Evolutionary conservation across 2,113 vertebrate genomes (phyloP).

Genomic region (Lasiurus cinereus): DNA sequence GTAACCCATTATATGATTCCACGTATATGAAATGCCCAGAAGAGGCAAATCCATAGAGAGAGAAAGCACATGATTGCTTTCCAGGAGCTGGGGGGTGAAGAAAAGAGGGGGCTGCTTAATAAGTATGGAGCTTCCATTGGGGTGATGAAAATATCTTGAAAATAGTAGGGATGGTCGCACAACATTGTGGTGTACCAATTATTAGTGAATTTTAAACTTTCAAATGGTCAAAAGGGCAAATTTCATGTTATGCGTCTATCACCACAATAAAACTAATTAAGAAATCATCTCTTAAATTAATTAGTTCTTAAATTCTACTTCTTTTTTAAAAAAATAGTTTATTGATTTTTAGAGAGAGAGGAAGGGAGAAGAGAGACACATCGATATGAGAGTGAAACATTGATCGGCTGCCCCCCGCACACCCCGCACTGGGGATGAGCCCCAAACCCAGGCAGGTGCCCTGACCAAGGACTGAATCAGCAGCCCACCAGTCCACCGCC

Average conservation of each 20-base stretch:
- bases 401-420: too few species aligned
- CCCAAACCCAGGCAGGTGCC: too few species aligned
- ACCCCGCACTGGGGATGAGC: too few species aligned
- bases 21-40: not conserved
- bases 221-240: not conserved
- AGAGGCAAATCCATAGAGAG: not conserved
- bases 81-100: not conserved
- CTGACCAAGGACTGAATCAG: too few species aligned
- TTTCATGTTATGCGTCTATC: not conserved
- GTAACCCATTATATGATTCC: not conserved
- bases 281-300: not conserved
- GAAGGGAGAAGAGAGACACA: too few species aligned
- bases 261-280: not conserved
- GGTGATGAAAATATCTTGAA: not conserved
- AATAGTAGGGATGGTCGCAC: not conserved
- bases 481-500: not conserved
- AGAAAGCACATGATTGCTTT: not conserved
- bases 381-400: too few species aligned
- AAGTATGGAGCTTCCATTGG: not conserved
- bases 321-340: too few species aligned
- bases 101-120: too few species aligned
- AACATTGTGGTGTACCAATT: not conserved
- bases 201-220: not conserved
- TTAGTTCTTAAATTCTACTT: too few species aligned
- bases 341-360: too few species aligned